Percentiles rank a stretch among this genome's conserved stretches.
These are phyloP conservation scores for Vandiemenella viatica DNA, from an alignment of 2,888 invertebrate genomes.

Conservation along the genomic window DNA sequence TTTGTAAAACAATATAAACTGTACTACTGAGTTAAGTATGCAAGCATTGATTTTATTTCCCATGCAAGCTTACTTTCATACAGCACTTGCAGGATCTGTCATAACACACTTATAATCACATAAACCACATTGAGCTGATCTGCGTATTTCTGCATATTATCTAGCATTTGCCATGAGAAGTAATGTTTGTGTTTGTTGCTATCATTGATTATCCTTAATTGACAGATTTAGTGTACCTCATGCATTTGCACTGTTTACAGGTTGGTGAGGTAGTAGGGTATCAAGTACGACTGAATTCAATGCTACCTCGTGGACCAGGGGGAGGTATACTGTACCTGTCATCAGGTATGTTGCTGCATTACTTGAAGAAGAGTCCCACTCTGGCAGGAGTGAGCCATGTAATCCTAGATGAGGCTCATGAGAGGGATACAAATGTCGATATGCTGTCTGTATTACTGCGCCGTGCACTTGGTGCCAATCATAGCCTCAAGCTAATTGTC, in stretches of 20 bases:
- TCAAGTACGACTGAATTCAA: conserved; percentile 33
- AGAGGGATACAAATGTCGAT: conserved; percentile 53
- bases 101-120: no score
- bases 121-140: no score
- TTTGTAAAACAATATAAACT: no score
- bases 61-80: no score
- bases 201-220: background rate
- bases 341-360: conserved; percentile 40
- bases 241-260: conserved; percentile 41
- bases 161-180: no score
- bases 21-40: no score
- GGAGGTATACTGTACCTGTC: conserved; percentile 54
- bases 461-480: conserved; percentile 36
- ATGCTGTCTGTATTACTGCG: conserved; percentile 38
- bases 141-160: no score
- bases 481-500: conserved; percentile 40
- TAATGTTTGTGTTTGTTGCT: background rate
- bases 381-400: conserved; percentile 43
- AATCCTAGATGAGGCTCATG: conserved; percentile 60
- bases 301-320: conserved; percentile 30
- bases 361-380: conserved; percentile 17
- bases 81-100: no score
- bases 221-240: background rate
- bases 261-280: conserved; percentile 50
- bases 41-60: no score